phyloP scores from a whole-genome alignment of 2,113 vertebrate species.

The Coryphaenoides rupestris region DNA sequence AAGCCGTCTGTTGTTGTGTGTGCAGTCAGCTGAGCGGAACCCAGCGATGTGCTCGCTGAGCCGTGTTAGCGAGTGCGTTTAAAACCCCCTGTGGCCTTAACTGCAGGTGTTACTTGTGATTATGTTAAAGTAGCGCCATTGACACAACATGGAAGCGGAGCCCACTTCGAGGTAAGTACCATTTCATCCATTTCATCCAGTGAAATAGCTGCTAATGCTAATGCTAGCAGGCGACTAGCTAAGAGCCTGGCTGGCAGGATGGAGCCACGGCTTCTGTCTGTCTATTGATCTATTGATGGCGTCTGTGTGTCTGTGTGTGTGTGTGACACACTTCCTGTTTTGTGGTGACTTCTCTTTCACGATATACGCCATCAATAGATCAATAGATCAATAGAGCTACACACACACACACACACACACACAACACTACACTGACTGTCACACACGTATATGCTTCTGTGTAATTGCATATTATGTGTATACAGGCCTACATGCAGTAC shows the following conservation, averaged over 20 bases:
- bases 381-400: no score
- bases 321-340: no score
- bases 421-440: no score
- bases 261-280: background rate
- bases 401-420: no score
- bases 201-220: conserved; percentile 1
- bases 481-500: no score
- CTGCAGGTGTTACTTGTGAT: background rate
- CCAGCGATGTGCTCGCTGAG: conserved; percentile 1
- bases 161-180: conserved; percentile 32
- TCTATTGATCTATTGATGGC: no score
- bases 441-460: background rate
- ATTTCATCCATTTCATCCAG: background rate
- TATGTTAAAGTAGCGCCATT: background rate
- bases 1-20: conserved; percentile 25
- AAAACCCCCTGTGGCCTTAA: conserved; percentile 6
- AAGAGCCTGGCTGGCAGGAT: conserved; percentile 16
- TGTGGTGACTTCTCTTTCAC: no score
- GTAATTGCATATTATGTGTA: no score
- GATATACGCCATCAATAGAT: no score
- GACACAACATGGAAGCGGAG: conserved; percentile 10
- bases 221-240: conserved; percentile 33
- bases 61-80: background rate
- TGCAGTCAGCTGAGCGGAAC: conserved; percentile 20
- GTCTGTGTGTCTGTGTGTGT: no score